A percentile compares a stretch with the other conserved stretches of the same genome.
Conservation (phyloP, 92 coral and sea anemone species). For the Diadumene lineata region DNA sequence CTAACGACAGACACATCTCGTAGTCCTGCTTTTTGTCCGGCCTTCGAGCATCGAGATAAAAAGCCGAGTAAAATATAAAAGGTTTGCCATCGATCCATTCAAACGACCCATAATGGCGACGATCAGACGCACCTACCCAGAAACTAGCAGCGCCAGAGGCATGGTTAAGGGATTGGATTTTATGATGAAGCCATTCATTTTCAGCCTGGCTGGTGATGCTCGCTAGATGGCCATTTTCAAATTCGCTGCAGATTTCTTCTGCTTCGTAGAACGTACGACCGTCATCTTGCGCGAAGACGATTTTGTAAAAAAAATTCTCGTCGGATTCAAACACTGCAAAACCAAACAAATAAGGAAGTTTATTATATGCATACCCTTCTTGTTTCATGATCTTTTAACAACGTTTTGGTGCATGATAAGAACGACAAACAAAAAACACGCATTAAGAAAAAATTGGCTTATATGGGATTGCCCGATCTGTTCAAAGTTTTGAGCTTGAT, state of each 20-base stretch:
- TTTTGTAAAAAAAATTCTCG: constrained; percentile 67
- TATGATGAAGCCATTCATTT: constrained; percentile 58
- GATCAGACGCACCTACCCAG: constrained; percentile 74
- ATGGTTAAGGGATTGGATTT: constrained; percentile 50
- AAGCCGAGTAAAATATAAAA: constrained; percentile 36
- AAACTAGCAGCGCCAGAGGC: constrained; percentile 35
- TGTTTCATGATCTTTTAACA: no score
- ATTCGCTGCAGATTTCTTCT: constrained; percentile 60
- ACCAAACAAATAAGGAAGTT: no score
- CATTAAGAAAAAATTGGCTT: no score
- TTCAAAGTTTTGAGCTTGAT: no score
- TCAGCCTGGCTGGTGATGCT: constrained; percentile 64
- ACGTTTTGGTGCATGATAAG: no score
- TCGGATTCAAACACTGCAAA: constrained; percentile 67
- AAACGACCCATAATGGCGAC: constrained; percentile 39
- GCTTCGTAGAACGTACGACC: constrained; percentile 78
- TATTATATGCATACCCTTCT: no score
- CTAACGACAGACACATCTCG: constrained; percentile 66
- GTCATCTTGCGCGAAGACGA: constrained; percentile 65
- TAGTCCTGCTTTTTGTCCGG: constrained; percentile 27
- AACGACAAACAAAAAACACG: no score
- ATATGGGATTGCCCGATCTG: no score
- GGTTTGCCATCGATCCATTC: constrained; percentile 61
- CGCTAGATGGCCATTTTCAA: constrained; percentile 68
- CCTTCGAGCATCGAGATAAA: constrained; percentile 42